Conservation (phyloP, 2,797 vertebrate species). For the Pseudocheirus occidentalis region DNA sequence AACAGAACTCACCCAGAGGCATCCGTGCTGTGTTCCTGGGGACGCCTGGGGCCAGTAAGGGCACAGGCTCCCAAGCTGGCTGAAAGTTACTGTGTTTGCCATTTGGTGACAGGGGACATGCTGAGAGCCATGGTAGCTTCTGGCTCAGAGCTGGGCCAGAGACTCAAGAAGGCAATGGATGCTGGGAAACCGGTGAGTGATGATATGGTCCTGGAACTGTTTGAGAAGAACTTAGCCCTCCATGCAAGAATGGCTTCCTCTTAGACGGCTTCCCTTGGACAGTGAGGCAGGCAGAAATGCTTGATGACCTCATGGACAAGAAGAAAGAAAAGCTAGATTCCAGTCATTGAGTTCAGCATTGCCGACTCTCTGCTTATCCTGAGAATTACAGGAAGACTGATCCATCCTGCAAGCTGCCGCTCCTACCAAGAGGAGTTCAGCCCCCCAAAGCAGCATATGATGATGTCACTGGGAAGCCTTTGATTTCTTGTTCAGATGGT, state of each 20-base stretch:
- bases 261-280: constrained; percentile 98
- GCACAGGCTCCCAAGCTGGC: constrained; percentile 81
- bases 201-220: constrained; percentile 98
- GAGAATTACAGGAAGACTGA: constrained; percentile 96
- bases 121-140: no score
- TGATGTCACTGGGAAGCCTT: constrained; percentile 96
- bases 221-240: constrained; percentile 94
- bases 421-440: constrained; percentile 99
- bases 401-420: constrained; percentile 95
- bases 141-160: no score
- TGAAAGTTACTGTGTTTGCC: no score
- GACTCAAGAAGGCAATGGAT: no score
- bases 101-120: no score
- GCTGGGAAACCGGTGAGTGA: constrained; percentile 89
- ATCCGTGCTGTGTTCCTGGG: constrained; percentile 94
- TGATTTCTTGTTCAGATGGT: constrained; percentile 94
- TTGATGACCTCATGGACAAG: constrained; percentile 94
- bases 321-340: constrained; percentile 95
- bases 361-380: constrained; percentile 94
- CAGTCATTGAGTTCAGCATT: constrained; percentile 94
- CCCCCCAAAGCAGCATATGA: constrained; percentile 96
- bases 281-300: constrained; percentile 96
- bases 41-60: constrained; percentile 96
- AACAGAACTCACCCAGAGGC: constrained; percentile 85
- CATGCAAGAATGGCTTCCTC: constrained; percentile 95